Percentiles rank a stretch among this genome's conserved stretches.
Conservation (phyloP, 2,888 invertebrate genomes). For the Chymomyza amoena region DNA sequence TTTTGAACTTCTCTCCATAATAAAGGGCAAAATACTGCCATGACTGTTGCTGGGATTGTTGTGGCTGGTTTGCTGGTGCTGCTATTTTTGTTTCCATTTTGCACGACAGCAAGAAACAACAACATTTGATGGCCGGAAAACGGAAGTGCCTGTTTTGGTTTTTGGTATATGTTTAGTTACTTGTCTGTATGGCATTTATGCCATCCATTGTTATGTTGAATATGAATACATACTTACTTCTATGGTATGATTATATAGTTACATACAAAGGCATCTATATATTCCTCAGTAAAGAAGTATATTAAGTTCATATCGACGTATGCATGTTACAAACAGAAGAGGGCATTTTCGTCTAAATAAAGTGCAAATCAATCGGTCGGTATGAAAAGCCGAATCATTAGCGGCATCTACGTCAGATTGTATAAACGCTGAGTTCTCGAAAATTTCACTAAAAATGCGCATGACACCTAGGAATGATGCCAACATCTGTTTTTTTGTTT, state of each 20-base stretch:
- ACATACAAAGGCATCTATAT: not conserved
- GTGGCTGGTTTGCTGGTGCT: constrained; percentile 5
- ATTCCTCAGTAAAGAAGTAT: not conserved
- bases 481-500: too few species aligned
- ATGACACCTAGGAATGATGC: too few species aligned
- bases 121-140: constrained; percentile 54
- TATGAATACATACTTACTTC: not conserved
- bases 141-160: constrained; percentile 66
- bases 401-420: too few species aligned
- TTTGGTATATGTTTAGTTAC: not conserved
- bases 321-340: too few species aligned
- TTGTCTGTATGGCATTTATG: not conserved
- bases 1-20: constrained; percentile 34
- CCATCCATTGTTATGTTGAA: not conserved
- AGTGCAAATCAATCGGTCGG: too few species aligned
- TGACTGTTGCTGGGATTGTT: constrained; percentile 23
- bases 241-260: not conserved
- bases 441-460: too few species aligned
- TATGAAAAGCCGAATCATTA: too few species aligned
- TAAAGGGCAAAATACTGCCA: constrained; percentile 26
- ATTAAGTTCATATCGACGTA: too few species aligned
- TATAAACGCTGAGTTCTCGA: too few species aligned
- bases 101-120: constrained; percentile 11
- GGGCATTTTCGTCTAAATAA: too few species aligned
- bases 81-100: constrained; percentile 33